These are phyloP conservation scores for Heteromyza rotundicornis DNA, from an alignment of 2,888 invertebrate genomes.

Conservation along the genomic window DNA sequence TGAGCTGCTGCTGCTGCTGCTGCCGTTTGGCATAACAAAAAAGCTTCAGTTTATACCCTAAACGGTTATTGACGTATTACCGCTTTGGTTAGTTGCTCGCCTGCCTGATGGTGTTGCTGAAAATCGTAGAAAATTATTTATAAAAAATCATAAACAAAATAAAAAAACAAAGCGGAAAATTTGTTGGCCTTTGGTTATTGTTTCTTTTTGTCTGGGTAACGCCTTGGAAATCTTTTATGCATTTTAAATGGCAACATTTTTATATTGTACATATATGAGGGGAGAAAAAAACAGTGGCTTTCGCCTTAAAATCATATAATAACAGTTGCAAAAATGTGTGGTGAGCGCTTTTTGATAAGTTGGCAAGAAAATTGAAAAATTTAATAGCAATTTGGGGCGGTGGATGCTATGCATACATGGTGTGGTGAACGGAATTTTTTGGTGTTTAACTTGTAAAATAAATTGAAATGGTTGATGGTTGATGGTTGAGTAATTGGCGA, in stretches of 20 bases:
- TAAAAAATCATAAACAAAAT: too few relatives aligned
- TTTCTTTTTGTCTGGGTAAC: too few relatives aligned
- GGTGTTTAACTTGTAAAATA: too few relatives aligned
- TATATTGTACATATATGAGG: too few relatives aligned
- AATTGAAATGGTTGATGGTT: too few relatives aligned
- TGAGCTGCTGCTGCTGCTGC: slow-evolving; percentile 1
- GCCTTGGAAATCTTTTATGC: too few relatives aligned
- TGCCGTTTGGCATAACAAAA: slow-evolving; percentile 26
- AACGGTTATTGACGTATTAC: slow-evolving; percentile 54
- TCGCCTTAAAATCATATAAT: background rate
- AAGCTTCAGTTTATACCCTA: slow-evolving; percentile 56
- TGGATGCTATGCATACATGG: too few relatives aligned
- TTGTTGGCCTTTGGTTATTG: slow-evolving; percentile 27
- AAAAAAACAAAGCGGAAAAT: slow-evolving; percentile 21
- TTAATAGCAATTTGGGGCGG: background rate
- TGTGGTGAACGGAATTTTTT: too few relatives aligned
- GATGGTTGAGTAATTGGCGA: too few relatives aligned
- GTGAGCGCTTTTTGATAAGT: background rate
- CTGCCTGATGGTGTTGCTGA: background rate
- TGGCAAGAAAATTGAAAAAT: background rate
- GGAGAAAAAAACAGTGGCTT: background rate
- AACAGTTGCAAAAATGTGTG: background rate
- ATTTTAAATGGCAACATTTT: too few relatives aligned
- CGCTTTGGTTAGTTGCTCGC: slow-evolving; percentile 35
- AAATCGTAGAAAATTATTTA: too few relatives aligned